phyloP scores from a whole-genome alignment of 2,797 vertebrate genomes.

The Halcyon leucocephala region DNA sequence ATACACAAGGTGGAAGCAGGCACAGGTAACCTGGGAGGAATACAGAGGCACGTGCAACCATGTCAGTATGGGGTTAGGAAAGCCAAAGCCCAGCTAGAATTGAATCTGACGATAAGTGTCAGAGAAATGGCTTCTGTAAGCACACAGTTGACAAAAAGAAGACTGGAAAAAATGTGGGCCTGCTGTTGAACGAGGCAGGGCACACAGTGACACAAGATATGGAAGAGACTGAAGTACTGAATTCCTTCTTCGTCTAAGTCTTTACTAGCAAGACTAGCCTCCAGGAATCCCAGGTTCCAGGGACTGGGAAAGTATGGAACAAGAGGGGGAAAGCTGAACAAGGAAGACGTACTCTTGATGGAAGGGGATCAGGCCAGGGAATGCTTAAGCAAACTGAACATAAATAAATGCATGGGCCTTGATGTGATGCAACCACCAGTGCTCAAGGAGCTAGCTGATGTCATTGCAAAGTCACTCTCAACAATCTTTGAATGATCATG shows the following conservation, averaged over 20 bases:
- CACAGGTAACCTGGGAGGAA: background rate
- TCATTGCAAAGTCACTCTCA: background rate
- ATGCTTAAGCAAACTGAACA: background rate
- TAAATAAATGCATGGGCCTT: fast-evolving
- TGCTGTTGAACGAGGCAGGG: background rate
- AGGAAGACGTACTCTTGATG: background rate
- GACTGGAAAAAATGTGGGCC: background rate
- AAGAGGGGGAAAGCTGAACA: background rate
- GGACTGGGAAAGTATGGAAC: background rate
- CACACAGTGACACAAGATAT: background rate
- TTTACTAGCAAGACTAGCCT: background rate
- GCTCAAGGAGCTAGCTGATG: background rate
- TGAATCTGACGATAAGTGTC: background rate
- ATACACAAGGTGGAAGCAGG: background rate
- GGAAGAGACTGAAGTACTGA: background rate
- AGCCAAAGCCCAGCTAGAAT: background rate
- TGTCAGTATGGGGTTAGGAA: background rate
- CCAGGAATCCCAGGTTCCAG: background rate
- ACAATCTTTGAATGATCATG: fast-evolving
- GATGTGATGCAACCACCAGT: background rate
- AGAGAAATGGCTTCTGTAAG: background rate
- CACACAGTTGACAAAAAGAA: background rate
- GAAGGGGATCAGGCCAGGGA: background rate
- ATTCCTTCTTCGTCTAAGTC: background rate
- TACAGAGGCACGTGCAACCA: background rate